Conservation (phyloP, 2,797 vertebrate genomes). For the Oreochromis grahami region DNA sequence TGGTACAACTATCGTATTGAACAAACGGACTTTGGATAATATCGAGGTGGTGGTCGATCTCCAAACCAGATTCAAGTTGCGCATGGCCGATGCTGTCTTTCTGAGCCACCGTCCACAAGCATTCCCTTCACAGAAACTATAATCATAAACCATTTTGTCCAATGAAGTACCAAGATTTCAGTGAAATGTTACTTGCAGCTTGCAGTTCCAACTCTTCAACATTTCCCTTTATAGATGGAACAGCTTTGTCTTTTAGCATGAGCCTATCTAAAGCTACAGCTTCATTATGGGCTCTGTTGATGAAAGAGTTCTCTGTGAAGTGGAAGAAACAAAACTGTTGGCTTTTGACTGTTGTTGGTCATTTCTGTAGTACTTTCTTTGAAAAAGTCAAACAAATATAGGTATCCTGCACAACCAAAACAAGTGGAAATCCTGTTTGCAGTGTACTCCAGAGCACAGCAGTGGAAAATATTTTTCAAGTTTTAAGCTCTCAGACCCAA, state of each 20-base stretch:
- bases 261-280: neutral
- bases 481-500: neutral
- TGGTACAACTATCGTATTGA: no score
- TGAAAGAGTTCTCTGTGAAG: neutral
- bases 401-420: neutral
- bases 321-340: neutral
- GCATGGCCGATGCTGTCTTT: no score
- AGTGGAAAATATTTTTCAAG: neutral
- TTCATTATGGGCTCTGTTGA: neutral
- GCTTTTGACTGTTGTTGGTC: neutral
- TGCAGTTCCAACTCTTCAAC: neutral
- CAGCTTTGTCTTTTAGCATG: neutral
- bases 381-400: neutral
- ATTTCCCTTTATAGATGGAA: neutral
- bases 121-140: neutral
- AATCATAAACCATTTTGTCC: neutral
- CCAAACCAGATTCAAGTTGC: no score
- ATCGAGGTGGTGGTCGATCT: no score
- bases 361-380: neutral
- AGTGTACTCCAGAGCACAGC: neutral
- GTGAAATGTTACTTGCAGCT: neutral
- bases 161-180: neutral
- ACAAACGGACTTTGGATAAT: no score
- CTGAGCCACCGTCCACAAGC: no score
- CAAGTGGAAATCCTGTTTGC: neutral